Evolutionary conservation across 2,888 invertebrate genomes (phyloP), one percentile per base, ranked within the genome.

Genomic region (Imbricaverruca yamaguchii): DNA sequence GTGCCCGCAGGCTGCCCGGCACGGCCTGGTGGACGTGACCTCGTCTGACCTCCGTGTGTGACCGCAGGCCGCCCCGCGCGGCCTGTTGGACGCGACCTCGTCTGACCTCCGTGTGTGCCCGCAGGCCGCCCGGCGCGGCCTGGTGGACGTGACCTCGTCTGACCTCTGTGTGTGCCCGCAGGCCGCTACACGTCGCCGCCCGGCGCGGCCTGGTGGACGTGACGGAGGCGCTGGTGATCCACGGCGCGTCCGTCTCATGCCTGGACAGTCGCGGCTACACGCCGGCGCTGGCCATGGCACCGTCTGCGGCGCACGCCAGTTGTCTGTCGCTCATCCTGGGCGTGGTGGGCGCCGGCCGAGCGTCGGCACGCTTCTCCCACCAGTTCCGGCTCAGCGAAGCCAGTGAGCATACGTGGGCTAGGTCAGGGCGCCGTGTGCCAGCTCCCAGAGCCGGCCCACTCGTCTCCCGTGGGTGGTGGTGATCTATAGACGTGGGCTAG

Each of bases 281-380:
- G 1, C 91, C 92, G n/a, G 91, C 91, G 7, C 86, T 92, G 82
- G 89, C 90, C 69, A 91, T 91, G 86, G 91, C 91, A 21, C 90
- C 91, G 1, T 90, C 89, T 86, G 87, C 87, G 80, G 88, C 88
- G 80, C 91, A 91, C 12, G 91, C 91, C 23, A 90, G 91, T 84
- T 91, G 91, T 85, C 87, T 92, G 80, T 89, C 90, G 57, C 89
- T 91, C 59, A 91, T 91, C 84, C 86, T 90, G 55, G 85, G 18
- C 21, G 74, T 9, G 11, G 53, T 3, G 9, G 21, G 74, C 21
- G 55, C 53, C 55, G 23, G 53, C 10, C 8, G 25, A 39, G 8
- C 10, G 23, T 15, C 21, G 55, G 21, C 6, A 18, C 53, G 74
- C 53, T 55, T 74, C 53, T 74, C 74, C 53, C n/a, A 74, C 55